Evolutionary conservation across 2,797 vertebrate genomes (phyloP).

Genomic region (Meda fulgida): DNA sequence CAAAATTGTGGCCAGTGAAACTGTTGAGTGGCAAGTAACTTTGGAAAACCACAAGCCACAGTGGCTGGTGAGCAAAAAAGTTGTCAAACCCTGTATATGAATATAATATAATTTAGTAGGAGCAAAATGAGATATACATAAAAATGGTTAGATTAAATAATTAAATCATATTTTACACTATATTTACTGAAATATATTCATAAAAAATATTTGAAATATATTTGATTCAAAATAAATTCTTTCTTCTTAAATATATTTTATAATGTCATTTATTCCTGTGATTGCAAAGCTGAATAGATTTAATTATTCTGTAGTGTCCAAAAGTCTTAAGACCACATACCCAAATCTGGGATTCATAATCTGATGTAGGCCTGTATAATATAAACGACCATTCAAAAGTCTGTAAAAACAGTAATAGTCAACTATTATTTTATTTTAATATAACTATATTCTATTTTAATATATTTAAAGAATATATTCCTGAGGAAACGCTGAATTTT

Average conservation of each 20-base stretch:
- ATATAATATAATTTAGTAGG: no score
- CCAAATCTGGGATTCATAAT: neutral
- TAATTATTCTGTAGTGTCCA: neutral
- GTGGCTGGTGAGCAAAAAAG: no score
- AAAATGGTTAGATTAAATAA: no score
- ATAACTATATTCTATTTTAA: neutral
- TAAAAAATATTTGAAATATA: no score
- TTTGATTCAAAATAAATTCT: neutral
- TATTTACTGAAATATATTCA: no score
- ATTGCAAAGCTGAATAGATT: neutral
- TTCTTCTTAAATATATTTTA: neutral
- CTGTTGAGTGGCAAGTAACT: no score
- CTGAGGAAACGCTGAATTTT: neutral
- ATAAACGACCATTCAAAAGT: neutral
- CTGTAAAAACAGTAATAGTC: neutral
- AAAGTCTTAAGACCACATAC: neutral
- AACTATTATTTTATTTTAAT: neutral
- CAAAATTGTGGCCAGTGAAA: no score
- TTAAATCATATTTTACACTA: no score
- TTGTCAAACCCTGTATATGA: no score
- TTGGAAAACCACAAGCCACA: no score
- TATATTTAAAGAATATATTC: neutral
- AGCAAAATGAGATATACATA: no score
- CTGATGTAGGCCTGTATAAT: neutral
- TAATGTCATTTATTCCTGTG: neutral